These are phyloP conservation scores for Neomorphus geoffroyi DNA, from an alignment of 2,797 vertebrate genomes.

Conservation along the genomic window DNA sequence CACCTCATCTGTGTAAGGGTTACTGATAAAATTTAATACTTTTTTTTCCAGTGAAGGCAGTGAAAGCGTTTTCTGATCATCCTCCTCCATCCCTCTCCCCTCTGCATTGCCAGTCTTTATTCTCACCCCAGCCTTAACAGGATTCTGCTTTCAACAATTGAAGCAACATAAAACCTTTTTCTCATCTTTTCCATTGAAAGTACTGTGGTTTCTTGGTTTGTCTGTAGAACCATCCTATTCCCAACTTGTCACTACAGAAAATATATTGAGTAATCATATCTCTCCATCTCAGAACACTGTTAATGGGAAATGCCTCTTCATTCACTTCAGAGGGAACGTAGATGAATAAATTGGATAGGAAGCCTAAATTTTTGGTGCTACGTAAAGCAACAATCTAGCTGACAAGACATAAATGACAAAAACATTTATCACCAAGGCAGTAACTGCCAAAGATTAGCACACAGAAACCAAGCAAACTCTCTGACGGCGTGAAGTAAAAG, in stretches of 20 bases:
- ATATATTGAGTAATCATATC: not conserved
- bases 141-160: not conserved
- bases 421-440: not conserved
- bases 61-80: not conserved
- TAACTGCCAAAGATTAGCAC: not conserved
- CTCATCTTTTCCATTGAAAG: not conserved
- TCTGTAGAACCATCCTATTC: not conserved
- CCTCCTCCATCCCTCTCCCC: not conserved
- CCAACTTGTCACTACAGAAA: not conserved
- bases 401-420: rapidly evolving
- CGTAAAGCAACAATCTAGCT: not conserved
- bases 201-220: not conserved
- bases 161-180: not conserved
- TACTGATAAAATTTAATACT: not conserved
- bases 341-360: not conserved
- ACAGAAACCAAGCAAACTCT: not conserved
- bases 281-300: not conserved
- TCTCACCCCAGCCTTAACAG: not conserved
- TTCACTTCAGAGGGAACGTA: not conserved
- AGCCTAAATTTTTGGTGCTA: not conserved
- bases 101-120: not conserved
- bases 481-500: not conserved
- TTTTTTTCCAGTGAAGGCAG: not conserved
- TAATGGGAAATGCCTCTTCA: not conserved
- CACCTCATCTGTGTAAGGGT: not conserved